phyloP scores from a whole-genome alignment of 37 sponge, comb jelly and placozoan species.

The Halisarca cf. caerulea region DNA sequence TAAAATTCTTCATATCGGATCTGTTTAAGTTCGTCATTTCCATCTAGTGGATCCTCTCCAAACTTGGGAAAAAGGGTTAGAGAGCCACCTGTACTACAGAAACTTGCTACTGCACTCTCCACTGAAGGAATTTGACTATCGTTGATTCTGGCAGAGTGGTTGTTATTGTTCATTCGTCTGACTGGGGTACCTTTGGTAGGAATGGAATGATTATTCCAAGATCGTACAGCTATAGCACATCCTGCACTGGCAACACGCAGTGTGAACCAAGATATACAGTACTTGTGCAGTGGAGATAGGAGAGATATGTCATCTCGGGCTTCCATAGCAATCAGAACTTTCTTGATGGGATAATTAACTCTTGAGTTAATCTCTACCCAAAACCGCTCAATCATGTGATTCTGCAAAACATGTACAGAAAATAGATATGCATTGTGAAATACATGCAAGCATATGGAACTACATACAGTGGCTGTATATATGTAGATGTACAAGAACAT shows the following conservation, averaged over 20 bases:
- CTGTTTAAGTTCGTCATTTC: not conserved
- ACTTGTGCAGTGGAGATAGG: not conserved
- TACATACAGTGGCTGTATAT: not conserved
- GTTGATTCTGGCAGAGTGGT: not conserved
- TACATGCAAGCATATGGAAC: not conserved
- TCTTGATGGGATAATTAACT: slow-evolving; percentile 71
- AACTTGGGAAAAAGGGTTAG: not conserved
- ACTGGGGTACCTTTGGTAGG: slow-evolving; percentile 8
- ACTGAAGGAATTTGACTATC: not conserved
- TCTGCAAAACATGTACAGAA: not conserved
- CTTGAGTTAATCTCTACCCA: slow-evolving; percentile 65
- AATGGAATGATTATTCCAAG: slow-evolving; percentile 56
- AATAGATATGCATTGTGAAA: not conserved
- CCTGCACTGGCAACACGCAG: slow-evolving; percentile 23
- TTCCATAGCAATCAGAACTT: slow-evolving; percentile 25
- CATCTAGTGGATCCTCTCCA: not conserved
- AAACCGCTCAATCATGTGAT: slow-evolving; percentile 34
- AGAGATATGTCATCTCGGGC: not conserved
- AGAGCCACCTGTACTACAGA: not conserved
- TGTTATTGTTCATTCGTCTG: not conserved
- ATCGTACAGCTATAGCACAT: slow-evolving; percentile 25
- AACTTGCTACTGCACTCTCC: not conserved
- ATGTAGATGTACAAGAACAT: not conserved
- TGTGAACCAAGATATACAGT: slow-evolving; percentile 24
- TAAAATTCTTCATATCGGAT: not conserved